Percentiles rank a stretch among this genome's conserved stretches.
Evolutionary conservation across 2,113 vertebrate genomes (phyloP).

Genomic region (Hippocampus zosterae): DNA sequence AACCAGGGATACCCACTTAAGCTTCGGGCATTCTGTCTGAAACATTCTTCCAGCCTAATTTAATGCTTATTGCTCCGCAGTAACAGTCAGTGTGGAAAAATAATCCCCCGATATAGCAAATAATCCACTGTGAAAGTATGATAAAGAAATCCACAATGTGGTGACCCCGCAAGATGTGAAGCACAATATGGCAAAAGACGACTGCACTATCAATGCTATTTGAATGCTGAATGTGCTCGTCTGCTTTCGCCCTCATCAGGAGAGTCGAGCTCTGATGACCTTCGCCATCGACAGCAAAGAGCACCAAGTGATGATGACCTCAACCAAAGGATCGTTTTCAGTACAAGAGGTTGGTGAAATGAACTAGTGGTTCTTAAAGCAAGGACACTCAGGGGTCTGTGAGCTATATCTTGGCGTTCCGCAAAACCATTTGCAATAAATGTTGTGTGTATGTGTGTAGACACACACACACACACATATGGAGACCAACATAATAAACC

Average conservation of each 20-base stretch:
- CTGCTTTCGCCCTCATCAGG: conserved; percentile 61
- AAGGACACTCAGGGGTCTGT: too few relatives aligned
- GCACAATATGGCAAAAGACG: too few relatives aligned
- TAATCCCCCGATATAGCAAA: too few relatives aligned
- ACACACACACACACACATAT: too few relatives aligned
- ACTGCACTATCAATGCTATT: not conserved
- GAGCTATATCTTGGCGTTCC: not conserved
- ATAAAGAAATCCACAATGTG: too few relatives aligned
- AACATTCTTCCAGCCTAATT: too few relatives aligned
- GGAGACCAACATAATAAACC: too few relatives aligned
- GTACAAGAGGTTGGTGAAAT: conserved; percentile 75
- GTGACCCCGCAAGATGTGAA: too few relatives aligned
- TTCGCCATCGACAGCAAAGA: conserved; percentile 82
- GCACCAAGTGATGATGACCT: conserved; percentile 77
- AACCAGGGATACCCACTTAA: not conserved
- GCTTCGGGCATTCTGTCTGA: too few relatives aligned
- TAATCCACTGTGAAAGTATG: too few relatives aligned
- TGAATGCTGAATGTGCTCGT: not conserved
- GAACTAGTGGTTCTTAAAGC: not conserved
- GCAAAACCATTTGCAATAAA: not conserved
- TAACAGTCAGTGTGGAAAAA: too few relatives aligned
- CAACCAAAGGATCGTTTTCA: conserved; percentile 81
- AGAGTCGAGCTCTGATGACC: conserved; percentile 81
- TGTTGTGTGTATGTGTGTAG: not conserved
- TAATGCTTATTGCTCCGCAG: too few relatives aligned